Base-by-base conservation (phyloP, 2,797 vertebrate genomes). In the Cyclura pinguis region DNA sequence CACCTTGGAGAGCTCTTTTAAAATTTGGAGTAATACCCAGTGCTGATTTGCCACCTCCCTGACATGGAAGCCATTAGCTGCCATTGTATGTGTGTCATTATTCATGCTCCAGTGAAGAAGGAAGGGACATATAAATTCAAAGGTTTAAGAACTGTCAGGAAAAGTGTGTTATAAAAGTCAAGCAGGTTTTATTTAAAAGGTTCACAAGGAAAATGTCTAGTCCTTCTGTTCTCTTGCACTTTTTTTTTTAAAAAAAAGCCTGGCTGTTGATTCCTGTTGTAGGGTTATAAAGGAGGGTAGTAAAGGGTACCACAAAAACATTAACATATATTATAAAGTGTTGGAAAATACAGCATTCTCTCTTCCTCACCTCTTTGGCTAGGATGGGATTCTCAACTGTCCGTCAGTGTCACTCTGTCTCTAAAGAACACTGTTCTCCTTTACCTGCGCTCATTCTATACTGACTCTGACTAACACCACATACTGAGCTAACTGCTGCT, bases 181-280 rank as follows among this genome's bases (percentile, higher is more conserved):
- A 72, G 29, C 57, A 84, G 42, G 13, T 16, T 73, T 88, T 59
- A 84, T 84, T 89, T 84, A 78, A 77, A 78, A 86, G 38, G 12
- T 42, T 38, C 74, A 72, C 47, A 77, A 52, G 32, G 42, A 42
- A 64, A 78, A 27, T 29, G 6, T 13, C 13, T 22, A 27, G 18
- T 2, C 35, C 22, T 32, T 76, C 35, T 87, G 24, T 13, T 64
- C 16, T 52, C 50, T 67, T 47, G 1, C 72, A 84, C 27, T 80
- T 69, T 64, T n/a, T n/a, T n/a, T n/a, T n/a, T n/a, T 32, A 59
- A 86, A 80, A 69, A n/a, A 74, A 14, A 13, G 12, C 74, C n/a
- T 77, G 14, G 24, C 5, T 78, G 67, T 12, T n/a, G 12, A 20
- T 77, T 64, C 29, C 73, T 38, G 16, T 22, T 20, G 29, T 29